Base-by-base conservation (phyloP, 2,797 vertebrate genomes). In the Girardinus metallicus region DNA sequence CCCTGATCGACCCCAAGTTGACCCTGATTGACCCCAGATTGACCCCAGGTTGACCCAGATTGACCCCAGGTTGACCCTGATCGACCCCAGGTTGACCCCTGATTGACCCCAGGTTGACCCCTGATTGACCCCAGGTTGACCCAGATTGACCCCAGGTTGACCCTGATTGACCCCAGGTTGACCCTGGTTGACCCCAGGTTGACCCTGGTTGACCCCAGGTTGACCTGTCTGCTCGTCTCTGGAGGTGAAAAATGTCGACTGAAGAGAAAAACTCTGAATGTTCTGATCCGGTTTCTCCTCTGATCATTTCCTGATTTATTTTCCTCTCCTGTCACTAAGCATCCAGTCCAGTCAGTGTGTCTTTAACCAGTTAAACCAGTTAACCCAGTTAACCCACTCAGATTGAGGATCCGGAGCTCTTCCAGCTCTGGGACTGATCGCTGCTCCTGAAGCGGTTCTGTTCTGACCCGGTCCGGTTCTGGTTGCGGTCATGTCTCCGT, bases 401-500 rank as follows among this genome's bases (percentile, higher is more conserved):
- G 62, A 36, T 36, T 31, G 21, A n/a, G 47, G 44, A 46, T 15
- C 44, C 13, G 44, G 44, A 46, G 47, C 18, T 49, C 39, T 13
- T 44, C 66, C 39, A 12, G 9, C 11, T 70, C 12, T 57, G 55
- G 13, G 13, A 16, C n/a, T 64, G 7, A 21, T 5, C 0, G 16
- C 10, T 18, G 29, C 15, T 34, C 60, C n/a, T 73, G 3, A 9
- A 47, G 46, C 46, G 15, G 46, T 47, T 47, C 46, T 47, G 15
- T 5, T 73, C 71, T 77, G 55, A 81, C 44, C 39, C 1, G 49
- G 71, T 74, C 5, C 0, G 44, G 36, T 64, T 43, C 94, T 91
- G 95, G 91, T 96, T 96, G 73, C 96, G 99, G 98, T 95, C 79
- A 93, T 83, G 93, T 97, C 77, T 96, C 96, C 73, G 85, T 97